A percentile compares a stretch with the other conserved stretches of the same genome.
These are phyloP conservation scores for Hirundo rustica DNA, from an alignment of 2,797 vertebrate genomes.

Conservation along the genomic window DNA sequence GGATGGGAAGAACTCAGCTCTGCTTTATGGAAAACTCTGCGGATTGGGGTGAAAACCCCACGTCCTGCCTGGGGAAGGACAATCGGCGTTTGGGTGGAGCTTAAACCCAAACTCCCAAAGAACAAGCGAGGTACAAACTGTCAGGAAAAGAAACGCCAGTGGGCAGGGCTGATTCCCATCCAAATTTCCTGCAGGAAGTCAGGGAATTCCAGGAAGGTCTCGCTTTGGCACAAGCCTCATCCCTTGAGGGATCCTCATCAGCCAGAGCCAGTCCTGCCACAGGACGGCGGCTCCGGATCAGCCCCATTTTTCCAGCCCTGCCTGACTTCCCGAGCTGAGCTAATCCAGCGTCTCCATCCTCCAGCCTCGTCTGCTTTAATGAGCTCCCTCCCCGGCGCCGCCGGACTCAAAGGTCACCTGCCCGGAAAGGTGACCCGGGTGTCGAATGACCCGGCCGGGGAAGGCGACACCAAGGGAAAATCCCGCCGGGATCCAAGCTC, in stretches of 20 bases:
- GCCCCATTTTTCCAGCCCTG: background rate
- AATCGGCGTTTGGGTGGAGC: rapidly evolving
- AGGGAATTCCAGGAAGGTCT: background rate
- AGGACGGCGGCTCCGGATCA: rapidly evolving
- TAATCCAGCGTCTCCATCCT: background rate
- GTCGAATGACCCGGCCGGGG: background rate
- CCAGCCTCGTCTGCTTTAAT: background rate
- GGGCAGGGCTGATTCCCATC: background rate
- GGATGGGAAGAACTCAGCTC: background rate
- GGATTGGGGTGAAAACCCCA: rapidly evolving
- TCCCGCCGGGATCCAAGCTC: background rate
- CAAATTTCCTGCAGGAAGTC: background rate
- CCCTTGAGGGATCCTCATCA: background rate
- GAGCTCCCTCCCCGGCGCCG: background rate
- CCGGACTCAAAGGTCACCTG: background rate
- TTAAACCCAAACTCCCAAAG: background rate
- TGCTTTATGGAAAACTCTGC: background rate
- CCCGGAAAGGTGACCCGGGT: background rate
- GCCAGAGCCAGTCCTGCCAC: background rate
- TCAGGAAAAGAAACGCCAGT: background rate
- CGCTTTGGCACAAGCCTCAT: rapidly evolving
- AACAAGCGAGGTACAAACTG: background rate
- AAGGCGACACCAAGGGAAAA: constrained; percentile 20
- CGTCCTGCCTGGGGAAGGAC: rapidly evolving
- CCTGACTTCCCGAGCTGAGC: background rate